Evolutionary conservation across 2,888 invertebrate genomes (phyloP).

Genomic region (Torymus texanus): DNA sequence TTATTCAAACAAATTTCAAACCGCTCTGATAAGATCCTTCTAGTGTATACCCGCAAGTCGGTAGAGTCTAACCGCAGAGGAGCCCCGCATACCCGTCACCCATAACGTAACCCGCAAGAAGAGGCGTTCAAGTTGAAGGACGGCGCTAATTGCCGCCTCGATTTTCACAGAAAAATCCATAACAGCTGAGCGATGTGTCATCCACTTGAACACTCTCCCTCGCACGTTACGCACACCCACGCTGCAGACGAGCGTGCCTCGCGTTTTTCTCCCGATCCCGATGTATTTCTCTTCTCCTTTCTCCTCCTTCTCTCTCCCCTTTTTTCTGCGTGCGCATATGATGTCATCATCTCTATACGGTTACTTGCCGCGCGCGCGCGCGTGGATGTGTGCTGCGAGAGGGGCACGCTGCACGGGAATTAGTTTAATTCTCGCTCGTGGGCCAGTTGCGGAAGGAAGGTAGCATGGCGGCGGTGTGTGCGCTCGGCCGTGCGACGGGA

Average conservation of each 20-base stretch:
- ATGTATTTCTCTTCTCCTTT: not conserved
- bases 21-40: too few relatives aligned
- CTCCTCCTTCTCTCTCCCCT: not conserved
- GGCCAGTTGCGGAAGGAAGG: too few relatives aligned
- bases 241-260: too few relatives aligned
- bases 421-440: too few relatives aligned
- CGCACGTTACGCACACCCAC: too few relatives aligned
- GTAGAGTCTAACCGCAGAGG: too few relatives aligned
- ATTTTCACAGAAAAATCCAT: slow-evolving; percentile 40
- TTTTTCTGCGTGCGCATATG: slow-evolving; percentile 6
- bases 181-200: slow-evolving; percentile 36
- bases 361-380: not conserved
- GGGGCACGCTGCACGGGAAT: too few relatives aligned
- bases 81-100: not conserved
- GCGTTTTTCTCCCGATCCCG: not conserved
- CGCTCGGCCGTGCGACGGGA: too few relatives aligned
- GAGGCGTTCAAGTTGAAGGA: slow-evolving; percentile 25
- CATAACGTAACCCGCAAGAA: not conserved
- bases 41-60: too few relatives aligned
- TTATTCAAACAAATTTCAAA: too few relatives aligned
- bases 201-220: too few relatives aligned
- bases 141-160: slow-evolving; percentile 4
- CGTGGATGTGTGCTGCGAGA: not conserved
- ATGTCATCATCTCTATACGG: slow-evolving; percentile 30
- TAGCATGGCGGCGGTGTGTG: too few relatives aligned